Base-by-base conservation (phyloP, 1,140 invertebrate species). In the Drosophila nasuta region DNA sequence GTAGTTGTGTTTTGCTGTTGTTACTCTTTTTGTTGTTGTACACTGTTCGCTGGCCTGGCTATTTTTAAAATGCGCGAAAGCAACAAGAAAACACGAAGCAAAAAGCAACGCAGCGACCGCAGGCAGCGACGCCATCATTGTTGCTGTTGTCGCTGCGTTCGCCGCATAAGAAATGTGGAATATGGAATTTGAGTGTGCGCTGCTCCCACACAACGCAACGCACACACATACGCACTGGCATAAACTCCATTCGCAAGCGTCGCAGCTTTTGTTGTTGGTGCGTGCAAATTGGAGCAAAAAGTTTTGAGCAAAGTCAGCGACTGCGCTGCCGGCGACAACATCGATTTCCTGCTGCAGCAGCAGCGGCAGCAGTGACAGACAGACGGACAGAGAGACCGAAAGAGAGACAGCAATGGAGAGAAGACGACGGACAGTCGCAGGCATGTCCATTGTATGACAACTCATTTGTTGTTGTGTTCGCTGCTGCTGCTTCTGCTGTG, bases 1-100 rank as follows among this genome's bases (percentile, higher is more conserved):
- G 75, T 62, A 45, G 54, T 67, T 63, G 56, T 81, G 72, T 58
- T 64, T 38, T 8, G 7, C 35, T 63, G 63, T 52, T 54, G 66
- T 57, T 72, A 20, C 20, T 25, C 20, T 67, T 72, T 48, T 51
- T 67, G 46, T 64, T 52, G 20, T 49, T 63, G 46, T 38, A 52
- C 51, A 51, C 69, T 78, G 65, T 67, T 78, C 56, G 72, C 80
- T 82, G 81, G 74, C 60, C 60, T 72, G 82, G 82, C 82, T 87
- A 87, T 87, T 87, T 87, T 80, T 87, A 87, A 87, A 86, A 80
- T 87, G 69, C 70, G 66, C 77, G 69, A 87, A 85, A 87, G 63
- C 76, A 87, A 82, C 56, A 82, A 77, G 51, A 87, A 79, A 67
- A 75, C 65, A 77, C 81, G 58, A 69, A 76, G 72, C 77, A 75